Evolutionary conservation across 2,113 vertebrate species (phyloP), one percentile per base, ranked within the genome.

Genomic region (Casuarius casuarius): DNA sequence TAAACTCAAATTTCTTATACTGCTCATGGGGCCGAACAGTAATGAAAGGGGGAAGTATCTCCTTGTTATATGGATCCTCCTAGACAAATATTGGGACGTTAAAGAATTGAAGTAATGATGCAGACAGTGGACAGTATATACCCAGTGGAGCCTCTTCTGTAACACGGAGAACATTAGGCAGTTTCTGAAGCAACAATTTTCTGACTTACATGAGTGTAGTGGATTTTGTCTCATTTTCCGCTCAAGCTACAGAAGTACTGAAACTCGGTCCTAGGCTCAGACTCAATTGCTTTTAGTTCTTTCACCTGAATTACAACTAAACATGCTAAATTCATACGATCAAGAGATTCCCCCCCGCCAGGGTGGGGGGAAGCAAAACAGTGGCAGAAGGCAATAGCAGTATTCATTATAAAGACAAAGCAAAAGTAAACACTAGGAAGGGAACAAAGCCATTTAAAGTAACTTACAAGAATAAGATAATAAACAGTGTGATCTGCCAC

Each of bases 131-230:
- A 38, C 38, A 38, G 52, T 26, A 15, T 12, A 7, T 54, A 56
- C 28, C 15, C 54, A 31, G 28, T 15, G 54, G 29, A 16, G 54
- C 28, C 28, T 56, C 54, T 16, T 17, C 0, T 0, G 8, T 19
- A 87, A n/a, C 7, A 56, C 2, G 9, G 6, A 63, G 16, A 74
- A 7, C 33, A 29, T 42, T 78, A 15, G 28, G 54, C 46, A 54
- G 51, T 29, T 28, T 29, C 56, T 7, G 85, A 91, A 80, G 49
- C 13, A 65, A 88, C 35, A 38, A 7, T 1, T 21, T 7, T n/a
- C 11, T 19, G 46, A 48, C 44, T 42, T 31, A 6, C 42, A 71
- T 4, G 0, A 0, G 0, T 23, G 56, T 20, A 59, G 35, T 31
- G 28, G 48, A 65, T 61, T 76, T 81, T 62, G n/a, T 31, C 22